A percentile compares a stretch with the other conserved stretches of the same genome.
phyloP scores from a whole-genome alignment of 1,140 invertebrate genomes.

The Plodia interpunctella region DNA sequence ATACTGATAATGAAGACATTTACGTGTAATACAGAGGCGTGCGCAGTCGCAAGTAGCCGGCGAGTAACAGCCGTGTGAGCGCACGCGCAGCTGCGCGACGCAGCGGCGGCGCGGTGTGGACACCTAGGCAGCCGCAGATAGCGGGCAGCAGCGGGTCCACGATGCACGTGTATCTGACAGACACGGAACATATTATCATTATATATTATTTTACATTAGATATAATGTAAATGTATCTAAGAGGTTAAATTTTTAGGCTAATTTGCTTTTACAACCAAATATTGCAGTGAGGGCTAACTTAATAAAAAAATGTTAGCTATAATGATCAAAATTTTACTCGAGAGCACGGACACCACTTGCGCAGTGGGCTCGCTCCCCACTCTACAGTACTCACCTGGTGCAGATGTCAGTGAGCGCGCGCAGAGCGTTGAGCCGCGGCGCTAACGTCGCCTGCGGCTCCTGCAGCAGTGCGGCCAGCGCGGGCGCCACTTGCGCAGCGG shows the following conservation, averaged over 20 bases:
- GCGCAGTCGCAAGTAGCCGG: constrained; percentile 51
- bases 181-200: no score
- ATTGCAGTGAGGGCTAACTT: no score
- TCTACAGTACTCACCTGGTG: constrained; percentile 33
- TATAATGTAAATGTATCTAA: no score
- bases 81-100: constrained; percentile 46
- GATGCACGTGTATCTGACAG: constrained; percentile 52
- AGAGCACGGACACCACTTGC: no score
- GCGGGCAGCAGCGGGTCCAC: constrained; percentile 54
- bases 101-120: constrained; percentile 27
- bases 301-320: no score
- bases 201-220: no score
- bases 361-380: no score
- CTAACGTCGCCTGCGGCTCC: constrained; percentile 33
- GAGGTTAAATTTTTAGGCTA: no score
- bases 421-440: constrained; percentile 58
- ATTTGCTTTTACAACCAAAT: no score
- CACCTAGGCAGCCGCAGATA: constrained; percentile 43
- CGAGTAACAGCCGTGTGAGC: constrained; percentile 50
- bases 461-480: constrained; percentile 42
- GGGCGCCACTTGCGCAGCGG: constrained; percentile 47
- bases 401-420: constrained; percentile 63
- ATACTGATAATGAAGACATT: background rate
- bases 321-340: no score
- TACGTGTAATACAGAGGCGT: constrained; percentile 60